A percentile compares a stretch with the other conserved stretches of the same genome.
These are phyloP conservation scores for Bos javanicus DNA, from an alignment of 2,113 vertebrate genomes.

Conservation along the genomic window DNA sequence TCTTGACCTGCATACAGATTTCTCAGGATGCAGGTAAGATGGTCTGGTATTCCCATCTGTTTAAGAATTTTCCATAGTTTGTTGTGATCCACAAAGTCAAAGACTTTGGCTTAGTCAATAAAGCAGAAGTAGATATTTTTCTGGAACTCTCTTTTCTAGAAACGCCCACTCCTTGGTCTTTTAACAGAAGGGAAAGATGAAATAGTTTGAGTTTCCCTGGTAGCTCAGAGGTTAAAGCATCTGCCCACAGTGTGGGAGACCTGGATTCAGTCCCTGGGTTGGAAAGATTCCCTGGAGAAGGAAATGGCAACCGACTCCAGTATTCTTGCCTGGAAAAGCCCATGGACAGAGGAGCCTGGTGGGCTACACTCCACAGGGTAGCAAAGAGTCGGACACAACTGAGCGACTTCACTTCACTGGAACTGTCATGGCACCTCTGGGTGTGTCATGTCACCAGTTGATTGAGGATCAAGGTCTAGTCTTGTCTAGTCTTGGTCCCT, in stretches of 20 bases:
- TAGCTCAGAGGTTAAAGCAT: too few species aligned
- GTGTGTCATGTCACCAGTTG: neutral
- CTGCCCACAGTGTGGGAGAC: too few species aligned
- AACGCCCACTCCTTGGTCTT: neutral
- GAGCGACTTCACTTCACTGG: too few species aligned
- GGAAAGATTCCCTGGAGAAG: too few species aligned
- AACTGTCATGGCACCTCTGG: neutral
- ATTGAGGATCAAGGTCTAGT: neutral
- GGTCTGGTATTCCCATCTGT: neutral
- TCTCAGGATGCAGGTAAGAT: neutral
- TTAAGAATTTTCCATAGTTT: neutral
- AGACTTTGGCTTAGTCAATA: neutral
- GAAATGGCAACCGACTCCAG: too few species aligned
- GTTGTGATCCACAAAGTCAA: neutral
- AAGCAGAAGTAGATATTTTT: neutral
- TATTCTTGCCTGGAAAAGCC: too few species aligned
- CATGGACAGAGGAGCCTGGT: too few species aligned
- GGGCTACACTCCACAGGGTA: too few species aligned
- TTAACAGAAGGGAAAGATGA: neutral
- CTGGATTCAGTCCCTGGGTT: too few species aligned
- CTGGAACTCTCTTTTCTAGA: neutral
- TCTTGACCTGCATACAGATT: neutral
- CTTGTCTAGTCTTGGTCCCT: neutral
- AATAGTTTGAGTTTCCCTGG: too few species aligned
- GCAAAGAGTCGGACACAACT: too few species aligned